These are phyloP conservation scores for Auanema freiburgensis DNA, from an alignment of 2,888 invertebrate species.

Conservation along the genomic window DNA sequence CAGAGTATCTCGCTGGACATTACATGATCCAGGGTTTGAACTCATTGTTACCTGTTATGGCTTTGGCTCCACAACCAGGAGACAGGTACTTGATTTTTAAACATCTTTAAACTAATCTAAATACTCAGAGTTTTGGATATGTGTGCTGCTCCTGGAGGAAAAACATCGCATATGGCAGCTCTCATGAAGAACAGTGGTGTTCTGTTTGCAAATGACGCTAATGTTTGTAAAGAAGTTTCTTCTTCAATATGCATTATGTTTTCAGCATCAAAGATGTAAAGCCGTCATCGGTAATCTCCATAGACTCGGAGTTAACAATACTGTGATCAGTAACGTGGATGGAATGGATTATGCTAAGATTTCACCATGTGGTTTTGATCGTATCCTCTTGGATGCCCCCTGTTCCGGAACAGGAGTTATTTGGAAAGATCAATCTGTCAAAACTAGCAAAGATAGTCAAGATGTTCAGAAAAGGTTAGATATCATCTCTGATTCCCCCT, in stretches of 20 bases:
- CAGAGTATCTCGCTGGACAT: constrained; percentile 96
- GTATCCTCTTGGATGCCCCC: constrained; percentile 93
- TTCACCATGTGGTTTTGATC: constrained; percentile 76
- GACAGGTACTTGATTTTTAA: constrained; percentile 26
- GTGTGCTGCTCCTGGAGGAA: constrained; percentile 97
- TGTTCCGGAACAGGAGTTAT: constrained; percentile 98
- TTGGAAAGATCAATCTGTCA: constrained; percentile 94
- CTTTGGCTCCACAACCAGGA: constrained; percentile 86
- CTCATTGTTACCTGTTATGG: constrained; percentile 95
- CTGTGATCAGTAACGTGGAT: constrained; percentile 85
- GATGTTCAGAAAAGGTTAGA: constrained; percentile 45
- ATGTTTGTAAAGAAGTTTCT: constrained; percentile 66
- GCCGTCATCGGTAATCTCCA: constrained; percentile 89
- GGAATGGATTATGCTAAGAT: constrained; percentile 79
- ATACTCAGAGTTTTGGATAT: constrained; percentile 82
- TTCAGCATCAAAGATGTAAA: constrained; percentile 53
- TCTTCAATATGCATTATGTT: constrained; percentile 5
- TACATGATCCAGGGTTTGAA: constrained; percentile 82
- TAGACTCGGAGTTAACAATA: constrained; percentile 89
- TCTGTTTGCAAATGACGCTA: constrained; percentile 92
- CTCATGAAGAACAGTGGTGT: constrained; percentile 92
- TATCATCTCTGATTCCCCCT: not conserved
- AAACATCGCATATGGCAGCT: constrained; percentile 93
- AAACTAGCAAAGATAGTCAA: constrained; percentile 75
- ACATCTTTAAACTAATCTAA: no score